These are phyloP conservation scores for Camponotus vicinus DNA, from an alignment of 1,140 invertebrate genomes.

Conservation along the genomic window DNA sequence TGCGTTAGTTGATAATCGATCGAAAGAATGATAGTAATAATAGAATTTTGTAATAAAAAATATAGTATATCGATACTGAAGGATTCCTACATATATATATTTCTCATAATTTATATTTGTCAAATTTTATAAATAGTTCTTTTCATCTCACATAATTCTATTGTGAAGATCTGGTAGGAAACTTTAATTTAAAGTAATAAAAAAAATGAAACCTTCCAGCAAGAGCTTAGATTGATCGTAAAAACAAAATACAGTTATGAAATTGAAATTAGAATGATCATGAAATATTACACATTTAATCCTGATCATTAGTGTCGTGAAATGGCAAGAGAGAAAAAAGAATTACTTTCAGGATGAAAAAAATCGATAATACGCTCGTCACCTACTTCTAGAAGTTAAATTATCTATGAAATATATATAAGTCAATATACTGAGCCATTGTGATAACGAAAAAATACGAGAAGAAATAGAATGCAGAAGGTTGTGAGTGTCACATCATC, in stretches of 20 bases:
- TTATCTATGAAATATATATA: constrained; percentile 63
- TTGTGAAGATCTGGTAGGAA: neutral
- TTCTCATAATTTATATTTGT: neutral
- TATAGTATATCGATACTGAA: neutral
- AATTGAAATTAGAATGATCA: constrained; percentile 49
- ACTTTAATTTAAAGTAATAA: constrained; percentile 3
- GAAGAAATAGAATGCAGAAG: constrained; percentile 44
- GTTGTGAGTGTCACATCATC: constrained; percentile 60
- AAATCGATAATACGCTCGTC: neutral
- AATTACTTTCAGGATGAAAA: neutral
- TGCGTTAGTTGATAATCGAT: neutral
- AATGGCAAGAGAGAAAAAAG: neutral
- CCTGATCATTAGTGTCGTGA: neutral
- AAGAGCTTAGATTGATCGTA: constrained; percentile 26
- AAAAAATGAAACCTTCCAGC: constrained; percentile 7
- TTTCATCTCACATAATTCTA: neutral
- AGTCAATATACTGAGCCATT: constrained; percentile 75
- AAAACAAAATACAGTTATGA: neutral
- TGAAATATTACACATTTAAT: neutral
- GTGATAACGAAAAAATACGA: constrained; percentile 69
- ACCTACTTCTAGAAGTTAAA: constrained; percentile 56
- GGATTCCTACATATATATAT: neutral
- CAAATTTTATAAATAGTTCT: neutral
- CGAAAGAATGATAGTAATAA: neutral
- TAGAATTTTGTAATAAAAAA: neutral